Base-by-base conservation (phyloP, 2,888 invertebrate species). In the Drosophila emarginata region DNA sequence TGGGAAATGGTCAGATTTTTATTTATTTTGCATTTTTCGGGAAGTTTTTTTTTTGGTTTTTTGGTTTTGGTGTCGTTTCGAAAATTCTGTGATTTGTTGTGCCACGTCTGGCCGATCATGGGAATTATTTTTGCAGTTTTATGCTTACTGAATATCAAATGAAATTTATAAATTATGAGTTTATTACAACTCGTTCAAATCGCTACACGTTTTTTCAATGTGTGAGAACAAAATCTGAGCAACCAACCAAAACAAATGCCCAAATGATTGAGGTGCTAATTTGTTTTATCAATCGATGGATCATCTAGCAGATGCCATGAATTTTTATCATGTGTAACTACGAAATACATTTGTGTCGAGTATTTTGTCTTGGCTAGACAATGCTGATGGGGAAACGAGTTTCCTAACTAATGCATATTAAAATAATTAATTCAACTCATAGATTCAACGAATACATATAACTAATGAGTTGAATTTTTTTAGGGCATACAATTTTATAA, bases 141-240 rank as follows among this genome's bases (percentile, higher is more conserved):
- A 88, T 85, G 85, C 85, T 75, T 65, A 6, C 72, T 64, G 85
- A 85, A 85, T 85, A 84, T 87, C 76, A 84, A 88, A 67, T 70
- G 76, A 60, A 65, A 85, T 80, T 87, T 87, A 85, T 85, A 85
- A 85, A 87, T 78, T 87, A 88, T 80, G 59, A 75, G 87, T 78
- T 80, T 85, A 85, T 88, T 88, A 85, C 78, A 84, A 88, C 71
- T 88, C 84, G 87, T 71, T 83, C 83, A 78, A 70, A 70, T 60
- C 53, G 53, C 59, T 59, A 37, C 56, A 45, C 65, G 58, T 18
- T 54, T 53, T n/a, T 5, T 39, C 4, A 45, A 45, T 21, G 45
- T 45, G 45, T 45, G 45, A 45, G 21, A 45, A 45, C 18, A 11
- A 12, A 45, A 21, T 32, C 11, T 32, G 32, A 11, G 2, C 2